phyloP scores from a whole-genome alignment of 2,888 invertebrate genomes.

The Busseola fusca region DNA sequence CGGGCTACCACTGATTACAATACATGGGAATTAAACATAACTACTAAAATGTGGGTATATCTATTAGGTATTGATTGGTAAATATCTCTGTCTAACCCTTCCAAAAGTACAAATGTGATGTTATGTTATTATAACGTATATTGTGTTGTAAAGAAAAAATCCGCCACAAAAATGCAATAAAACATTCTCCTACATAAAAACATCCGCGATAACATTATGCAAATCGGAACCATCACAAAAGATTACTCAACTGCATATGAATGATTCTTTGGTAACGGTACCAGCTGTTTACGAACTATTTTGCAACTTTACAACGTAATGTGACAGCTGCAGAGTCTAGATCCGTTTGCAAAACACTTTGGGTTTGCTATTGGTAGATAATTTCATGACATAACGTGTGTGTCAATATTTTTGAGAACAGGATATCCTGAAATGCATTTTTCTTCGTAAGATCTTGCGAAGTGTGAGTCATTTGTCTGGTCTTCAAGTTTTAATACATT shows the following conservation, averaged over 20 bases:
- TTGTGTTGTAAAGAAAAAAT: background rate
- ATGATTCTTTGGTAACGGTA: constrained; percentile 25
- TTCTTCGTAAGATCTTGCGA: constrained; percentile 22
- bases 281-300: constrained; percentile 20
- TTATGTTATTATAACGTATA: background rate
- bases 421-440: constrained; percentile 31
- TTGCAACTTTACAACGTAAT: constrained; percentile 34
- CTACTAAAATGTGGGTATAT: background rate
- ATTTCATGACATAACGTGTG: constrained; percentile 28
- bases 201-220: constrained; percentile 44
- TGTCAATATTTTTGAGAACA: constrained; percentile 46
- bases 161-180: background rate
- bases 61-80: no score
- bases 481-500: background rate
- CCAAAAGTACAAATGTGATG: background rate
- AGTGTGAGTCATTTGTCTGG: constrained; percentile 12
- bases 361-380: constrained; percentile 2
- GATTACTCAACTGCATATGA: constrained; percentile 36
- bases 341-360: constrained; percentile 44
- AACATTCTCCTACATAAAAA: constrained; percentile 28
- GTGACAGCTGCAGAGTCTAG: constrained; percentile 27
- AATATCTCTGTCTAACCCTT: background rate
- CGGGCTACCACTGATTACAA: no score
- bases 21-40: background rate
- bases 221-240: constrained; percentile 37